phyloP scores from a whole-genome alignment of 92 coral and sea anemone species.

The Zoanthus solanderi region DNA sequence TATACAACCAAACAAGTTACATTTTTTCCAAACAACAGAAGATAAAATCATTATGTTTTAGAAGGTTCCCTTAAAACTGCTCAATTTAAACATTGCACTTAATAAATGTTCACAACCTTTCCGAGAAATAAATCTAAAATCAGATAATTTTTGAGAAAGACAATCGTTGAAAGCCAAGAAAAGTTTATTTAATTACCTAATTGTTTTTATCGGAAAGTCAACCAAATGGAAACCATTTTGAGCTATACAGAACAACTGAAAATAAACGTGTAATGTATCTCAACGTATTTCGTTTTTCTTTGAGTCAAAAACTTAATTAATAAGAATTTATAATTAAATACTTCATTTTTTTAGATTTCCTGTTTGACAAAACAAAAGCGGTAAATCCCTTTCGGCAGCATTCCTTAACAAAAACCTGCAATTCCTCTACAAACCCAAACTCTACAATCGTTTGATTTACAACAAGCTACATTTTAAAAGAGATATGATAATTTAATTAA shows the following conservation, averaged over 20 bases:
- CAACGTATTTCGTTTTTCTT: not conserved
- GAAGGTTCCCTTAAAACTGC: not conserved
- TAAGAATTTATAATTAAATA: not conserved
- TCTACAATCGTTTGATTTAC: slow-evolving; percentile 11
- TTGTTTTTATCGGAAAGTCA: slow-evolving; percentile 35
- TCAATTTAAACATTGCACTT: not conserved
- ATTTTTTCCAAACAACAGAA: not conserved
- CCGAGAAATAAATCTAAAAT: not conserved
- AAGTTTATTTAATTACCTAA: slow-evolving; percentile 33
- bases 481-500: slow-evolving; percentile 53
- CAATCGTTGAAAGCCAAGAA: slow-evolving; percentile 16
- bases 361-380: not conserved
- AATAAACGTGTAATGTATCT: not conserved
- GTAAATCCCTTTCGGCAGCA: not conserved
- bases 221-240: slow-evolving; percentile 20
- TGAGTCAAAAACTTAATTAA: not conserved
- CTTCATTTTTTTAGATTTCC: not conserved
- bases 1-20: not conserved
- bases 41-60: not conserved
- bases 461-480: slow-evolving; percentile 45
- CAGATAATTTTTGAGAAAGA: not conserved
- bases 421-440: slow-evolving; percentile 33
- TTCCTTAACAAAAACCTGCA: not conserved
- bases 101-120: not conserved
- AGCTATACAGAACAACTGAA: slow-evolving; percentile 15